These are phyloP conservation scores for Synanthedon formicaeformis DNA, from an alignment of 2,888 invertebrate species.

Conservation along the genomic window DNA sequence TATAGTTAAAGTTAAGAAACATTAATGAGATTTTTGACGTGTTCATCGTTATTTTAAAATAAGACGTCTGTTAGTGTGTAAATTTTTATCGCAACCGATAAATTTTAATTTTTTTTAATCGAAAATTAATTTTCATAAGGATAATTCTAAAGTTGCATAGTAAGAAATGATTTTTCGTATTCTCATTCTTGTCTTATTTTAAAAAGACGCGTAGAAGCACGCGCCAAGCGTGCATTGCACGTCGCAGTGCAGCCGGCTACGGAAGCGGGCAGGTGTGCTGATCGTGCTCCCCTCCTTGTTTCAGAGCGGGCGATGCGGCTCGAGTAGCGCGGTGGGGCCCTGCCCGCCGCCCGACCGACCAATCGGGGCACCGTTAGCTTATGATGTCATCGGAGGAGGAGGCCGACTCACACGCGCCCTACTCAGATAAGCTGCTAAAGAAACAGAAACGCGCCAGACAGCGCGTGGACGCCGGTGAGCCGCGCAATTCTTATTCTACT, in stretches of 20 bases:
- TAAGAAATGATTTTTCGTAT: background rate
- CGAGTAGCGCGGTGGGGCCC: slow-evolving; percentile 64
- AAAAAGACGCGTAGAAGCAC: background rate
- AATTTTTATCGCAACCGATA: no score
- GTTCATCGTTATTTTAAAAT: no score
- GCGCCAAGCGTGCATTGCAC: slow-evolving; percentile 18
- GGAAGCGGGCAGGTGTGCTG: slow-evolving; percentile 51
- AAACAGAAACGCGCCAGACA: slow-evolving; percentile 94
- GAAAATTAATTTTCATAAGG: no score
- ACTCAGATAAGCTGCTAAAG: slow-evolving; percentile 92
- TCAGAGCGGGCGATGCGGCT: slow-evolving; percentile 66
- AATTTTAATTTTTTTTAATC: no score
- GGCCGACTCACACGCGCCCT: slow-evolving; percentile 93
- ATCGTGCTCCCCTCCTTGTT: slow-evolving; percentile 56
- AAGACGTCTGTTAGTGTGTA: no score
- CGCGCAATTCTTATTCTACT: slow-evolving; percentile 89
- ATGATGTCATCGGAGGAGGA: slow-evolving; percentile 98
- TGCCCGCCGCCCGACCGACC: slow-evolving; percentile 78
- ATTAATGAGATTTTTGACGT: no score
- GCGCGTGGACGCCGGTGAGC: slow-evolving; percentile 96
- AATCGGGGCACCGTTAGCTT: slow-evolving; percentile 85
- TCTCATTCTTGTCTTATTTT: background rate
- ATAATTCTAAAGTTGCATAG: no score
- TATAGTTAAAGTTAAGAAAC: no score
- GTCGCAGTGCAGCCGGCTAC: slow-evolving; percentile 13